Conservation (phyloP, 2,797 vertebrate genomes). For the Argentina silus region DNA sequence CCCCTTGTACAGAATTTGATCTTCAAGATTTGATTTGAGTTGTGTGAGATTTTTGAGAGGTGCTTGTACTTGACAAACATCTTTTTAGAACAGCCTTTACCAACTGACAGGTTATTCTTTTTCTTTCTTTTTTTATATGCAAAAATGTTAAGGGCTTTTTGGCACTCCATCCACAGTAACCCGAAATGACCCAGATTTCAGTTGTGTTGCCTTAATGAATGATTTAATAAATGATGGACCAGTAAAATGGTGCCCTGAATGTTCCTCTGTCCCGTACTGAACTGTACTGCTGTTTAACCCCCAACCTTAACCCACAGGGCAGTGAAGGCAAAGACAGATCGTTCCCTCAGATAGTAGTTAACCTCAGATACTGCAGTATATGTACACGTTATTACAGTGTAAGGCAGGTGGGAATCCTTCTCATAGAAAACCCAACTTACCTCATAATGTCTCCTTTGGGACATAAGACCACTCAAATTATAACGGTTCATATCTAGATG, state of each 20-base stretch:
- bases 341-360: constrained; percentile 17
- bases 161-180: constrained; percentile 93
- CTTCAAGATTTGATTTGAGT: constrained; percentile 44
- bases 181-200: constrained; percentile 77
- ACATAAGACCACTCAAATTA: neutral
- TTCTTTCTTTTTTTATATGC: constrained; percentile 76
- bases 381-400: constrained; percentile 5
- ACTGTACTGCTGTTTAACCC: constrained; percentile 9
- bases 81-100: constrained; percentile 75
- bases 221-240: constrained; percentile 68
- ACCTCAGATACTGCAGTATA: no score
- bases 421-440: neutral
- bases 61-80: constrained; percentile 68
- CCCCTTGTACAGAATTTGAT: constrained; percentile 22
- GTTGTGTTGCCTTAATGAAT: constrained; percentile 85
- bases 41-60: constrained; percentile 63
- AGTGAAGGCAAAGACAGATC: constrained; percentile 21
- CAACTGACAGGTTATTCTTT: constrained; percentile 65
- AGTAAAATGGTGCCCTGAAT: constrained; percentile 57
- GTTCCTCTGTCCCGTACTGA: constrained; percentile 49
- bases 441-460: no score
- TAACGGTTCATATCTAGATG: neutral
- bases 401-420: constrained; percentile 9
- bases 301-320: constrained; percentile 34
- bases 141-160: constrained; percentile 82